phyloP scores from a whole-genome alignment of 2,888 invertebrate genomes.

The Priocnemis perturbator region DNA sequence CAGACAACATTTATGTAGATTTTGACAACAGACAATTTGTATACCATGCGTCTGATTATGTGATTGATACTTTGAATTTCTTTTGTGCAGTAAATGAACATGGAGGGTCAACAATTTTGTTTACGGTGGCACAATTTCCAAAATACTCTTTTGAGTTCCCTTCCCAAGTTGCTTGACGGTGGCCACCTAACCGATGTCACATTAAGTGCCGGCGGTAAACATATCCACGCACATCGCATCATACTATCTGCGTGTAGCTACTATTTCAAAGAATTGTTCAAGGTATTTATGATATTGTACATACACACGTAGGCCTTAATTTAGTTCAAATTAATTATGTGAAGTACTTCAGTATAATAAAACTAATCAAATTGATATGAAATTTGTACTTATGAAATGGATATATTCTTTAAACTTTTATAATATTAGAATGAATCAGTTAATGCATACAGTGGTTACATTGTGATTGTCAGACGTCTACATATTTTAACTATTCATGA shows the following conservation, averaged over 20 bases:
- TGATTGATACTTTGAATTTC: conserved; percentile 16
- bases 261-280: conserved; percentile 92
- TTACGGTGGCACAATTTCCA: conserved; percentile 89
- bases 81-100: conserved; percentile 73
- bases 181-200: conserved; percentile 92
- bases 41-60: too few species aligned
- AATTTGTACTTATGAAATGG: too few species aligned
- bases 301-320: background rate
- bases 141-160: conserved; percentile 85
- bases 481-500: too few species aligned
- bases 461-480: too few species aligned
- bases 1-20: too few species aligned
- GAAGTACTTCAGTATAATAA: too few species aligned
- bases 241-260: conserved; percentile 93
- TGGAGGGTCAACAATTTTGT: conserved; percentile 85
- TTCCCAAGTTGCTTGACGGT: conserved; percentile 86
- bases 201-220: conserved; percentile 88
- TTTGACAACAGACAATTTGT: too few species aligned
- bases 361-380: too few species aligned
- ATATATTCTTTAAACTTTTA: too few species aligned
- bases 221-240: conserved; percentile 90
- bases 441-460: too few species aligned
- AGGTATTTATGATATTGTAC: conserved; percentile 76
- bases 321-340: background rate
- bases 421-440: too few species aligned